Percentiles rank a stretch among this genome's conserved stretches.
Conservation (phyloP, 1,140 invertebrate genomes). For the Aphaenogaster ashmeadi region DNA sequence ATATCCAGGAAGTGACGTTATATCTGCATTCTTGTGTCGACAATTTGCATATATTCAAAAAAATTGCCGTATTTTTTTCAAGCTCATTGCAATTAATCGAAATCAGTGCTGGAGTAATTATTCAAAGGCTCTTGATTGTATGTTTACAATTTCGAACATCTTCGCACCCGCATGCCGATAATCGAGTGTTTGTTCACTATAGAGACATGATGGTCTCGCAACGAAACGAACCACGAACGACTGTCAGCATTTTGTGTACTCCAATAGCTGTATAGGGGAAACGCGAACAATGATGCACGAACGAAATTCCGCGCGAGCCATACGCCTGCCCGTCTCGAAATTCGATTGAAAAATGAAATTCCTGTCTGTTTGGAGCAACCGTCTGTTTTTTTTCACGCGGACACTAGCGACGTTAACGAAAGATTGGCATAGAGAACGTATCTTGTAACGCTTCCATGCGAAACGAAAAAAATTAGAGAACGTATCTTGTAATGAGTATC, state of each 20-base stretch:
- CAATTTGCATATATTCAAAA: conserved; percentile 22
- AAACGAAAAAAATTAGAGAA: conserved; percentile 22
- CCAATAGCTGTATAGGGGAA: conserved; percentile 29
- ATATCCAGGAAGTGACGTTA: conserved; percentile 10
- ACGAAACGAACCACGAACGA: conserved; percentile 49
- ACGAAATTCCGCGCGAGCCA: conserved; percentile 63
- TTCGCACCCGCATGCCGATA: conserved; percentile 27
- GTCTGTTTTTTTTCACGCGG: conserved; percentile 19
- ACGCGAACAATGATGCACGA: conserved; percentile 9
- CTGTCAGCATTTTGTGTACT: conserved; percentile 28
- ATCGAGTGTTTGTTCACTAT: background rate
- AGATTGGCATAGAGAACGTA: background rate
- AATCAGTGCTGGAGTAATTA: conserved; percentile 34
- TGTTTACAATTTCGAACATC: conserved; percentile 36
- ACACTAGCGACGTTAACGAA: conserved; percentile 14
- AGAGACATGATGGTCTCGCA: conserved; percentile 3
- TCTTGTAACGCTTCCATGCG: background rate
- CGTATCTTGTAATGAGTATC: background rate
- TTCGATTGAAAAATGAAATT: conserved; percentile 77
- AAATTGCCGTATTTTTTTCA: background rate
- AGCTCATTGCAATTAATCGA: background rate
- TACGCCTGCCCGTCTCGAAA: conserved; percentile 44
- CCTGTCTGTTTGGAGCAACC: conserved; percentile 37
- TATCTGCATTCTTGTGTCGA: conserved; percentile 30
- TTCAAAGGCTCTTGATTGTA: conserved; percentile 39